Evolutionary conservation across 2,797 vertebrate species (phyloP), one percentile per base, ranked within the genome.

Genomic region (Aldrovandia affinis): DNA sequence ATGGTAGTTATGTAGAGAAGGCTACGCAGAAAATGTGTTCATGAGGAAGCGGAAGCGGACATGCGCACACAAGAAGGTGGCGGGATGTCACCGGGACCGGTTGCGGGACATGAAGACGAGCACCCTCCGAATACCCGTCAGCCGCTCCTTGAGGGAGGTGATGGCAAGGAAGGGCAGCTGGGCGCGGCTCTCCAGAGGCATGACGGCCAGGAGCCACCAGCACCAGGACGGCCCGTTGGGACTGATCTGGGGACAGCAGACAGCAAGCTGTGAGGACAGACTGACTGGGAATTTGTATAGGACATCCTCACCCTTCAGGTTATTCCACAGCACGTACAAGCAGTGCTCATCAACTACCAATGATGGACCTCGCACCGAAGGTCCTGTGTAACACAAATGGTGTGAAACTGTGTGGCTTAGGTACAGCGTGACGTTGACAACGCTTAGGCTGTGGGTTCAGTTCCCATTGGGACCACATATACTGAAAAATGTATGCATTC

Each of bases 161-260:
- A 95, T 96, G 78, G 96, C 95, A 0, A 96, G 93, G 87, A 96
- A 96, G 0, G 95, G 96, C 15, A 96, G 94, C 90, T 96, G 96
- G 78, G 96, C 96, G 87, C 94, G 91, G 88, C 92, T 95, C 89
- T 96, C 96, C 36, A 96, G 87, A 0, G 96, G 96, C 70, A 96
- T 93, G 79, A 96, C 95, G 0, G 96, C 96, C 3, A 96, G 87
- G 15, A 92, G 92, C 96, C 96, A 96, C 96, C 96, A 96, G 89
- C 96, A 96, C 96, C 96, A 96, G 39, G 95, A 93, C 9, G 96
- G 96, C 14, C 96, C 96, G 0, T 96, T 94, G 0, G 95, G 95
- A 83, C 92, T 96, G 22, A 92, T 87, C 96, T 96, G 73, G 42
- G 89, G 93, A 85, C 1, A 20, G 30, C 73, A 25, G 14, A 59